Conservation (phyloP, 2,888 invertebrate species). For the Asteroscopus sphinx region DNA sequence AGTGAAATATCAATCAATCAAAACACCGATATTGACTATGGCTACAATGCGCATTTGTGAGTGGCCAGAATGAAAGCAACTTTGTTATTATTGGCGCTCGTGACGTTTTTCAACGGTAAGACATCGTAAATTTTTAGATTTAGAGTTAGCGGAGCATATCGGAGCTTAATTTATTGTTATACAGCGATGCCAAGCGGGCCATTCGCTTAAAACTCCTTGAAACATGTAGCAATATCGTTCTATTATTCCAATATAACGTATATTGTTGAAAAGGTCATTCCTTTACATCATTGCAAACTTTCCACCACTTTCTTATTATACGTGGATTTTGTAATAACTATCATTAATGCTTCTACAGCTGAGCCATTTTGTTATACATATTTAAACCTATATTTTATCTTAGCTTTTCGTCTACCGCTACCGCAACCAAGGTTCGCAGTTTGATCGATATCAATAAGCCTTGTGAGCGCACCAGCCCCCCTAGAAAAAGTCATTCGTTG, state of each 20-base stretch:
- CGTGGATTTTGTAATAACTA: slow-evolving; percentile 19
- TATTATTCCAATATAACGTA: slow-evolving; percentile 33
- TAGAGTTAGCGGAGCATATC: slow-evolving; percentile 64
- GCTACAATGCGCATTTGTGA: slow-evolving; percentile 45
- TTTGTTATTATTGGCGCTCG: slow-evolving; percentile 76
- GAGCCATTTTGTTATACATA: neutral
- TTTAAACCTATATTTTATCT: slow-evolving; percentile 8
- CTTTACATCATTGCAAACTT: slow-evolving; percentile 30
- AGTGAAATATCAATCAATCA: slow-evolving; percentile 55
- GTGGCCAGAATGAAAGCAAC: slow-evolving; percentile 72
- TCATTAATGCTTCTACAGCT: slow-evolving; percentile 19
- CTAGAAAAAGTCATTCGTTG: too few relatives aligned
- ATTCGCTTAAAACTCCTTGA: slow-evolving; percentile 44
- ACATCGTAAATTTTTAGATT: slow-evolving; percentile 74
- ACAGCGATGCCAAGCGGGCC: slow-evolving; percentile 63
- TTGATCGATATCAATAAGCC: neutral
- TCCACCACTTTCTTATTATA: slow-evolving; percentile 41
- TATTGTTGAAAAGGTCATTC: slow-evolving; percentile 20
- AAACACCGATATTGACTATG: slow-evolving; percentile 46
- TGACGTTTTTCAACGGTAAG: slow-evolving; percentile 68
- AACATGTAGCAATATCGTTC: slow-evolving; percentile 28
- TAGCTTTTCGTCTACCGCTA: slow-evolving; percentile 1
- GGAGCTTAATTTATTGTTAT: slow-evolving; percentile 64
- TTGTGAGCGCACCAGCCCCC: too few relatives aligned
- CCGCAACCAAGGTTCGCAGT: neutral